These are phyloP conservation scores for Vultur gryphus DNA, from an alignment of 2,797 vertebrate species.

Conservation along the genomic window DNA sequence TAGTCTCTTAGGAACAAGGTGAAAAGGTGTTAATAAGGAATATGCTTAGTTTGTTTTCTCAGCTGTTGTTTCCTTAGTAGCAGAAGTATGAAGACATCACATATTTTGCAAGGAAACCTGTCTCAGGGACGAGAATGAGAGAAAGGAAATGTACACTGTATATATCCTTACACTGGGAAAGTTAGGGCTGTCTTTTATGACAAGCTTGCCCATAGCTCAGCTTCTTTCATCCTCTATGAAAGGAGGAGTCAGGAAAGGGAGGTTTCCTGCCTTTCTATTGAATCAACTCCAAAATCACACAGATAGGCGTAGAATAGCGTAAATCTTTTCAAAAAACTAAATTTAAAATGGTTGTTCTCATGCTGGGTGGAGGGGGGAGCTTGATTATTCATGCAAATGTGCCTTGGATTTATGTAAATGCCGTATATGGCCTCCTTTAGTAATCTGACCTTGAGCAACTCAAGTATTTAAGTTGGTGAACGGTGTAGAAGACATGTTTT, in stretches of 20 bases:
- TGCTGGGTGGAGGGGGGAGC: fast-evolving
- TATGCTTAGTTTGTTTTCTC: background rate
- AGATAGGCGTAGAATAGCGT: background rate
- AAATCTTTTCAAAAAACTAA: background rate
- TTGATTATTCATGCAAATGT: background rate
- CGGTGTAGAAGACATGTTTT: background rate
- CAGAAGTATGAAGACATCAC: background rate
- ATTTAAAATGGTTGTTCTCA: background rate
- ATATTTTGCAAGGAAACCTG: background rate
- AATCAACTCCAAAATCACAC: background rate
- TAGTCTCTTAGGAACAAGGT: background rate
- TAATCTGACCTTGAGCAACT: background rate
- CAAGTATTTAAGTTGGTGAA: background rate
- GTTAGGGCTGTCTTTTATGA: background rate
- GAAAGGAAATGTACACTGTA: background rate
- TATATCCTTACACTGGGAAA: background rate
- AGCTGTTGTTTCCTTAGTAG: background rate
- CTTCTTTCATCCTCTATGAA: background rate
- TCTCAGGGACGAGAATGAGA: background rate
- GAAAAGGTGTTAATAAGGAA: background rate
- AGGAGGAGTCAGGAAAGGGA: background rate
- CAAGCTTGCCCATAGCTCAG: background rate
- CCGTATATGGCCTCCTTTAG: background rate
- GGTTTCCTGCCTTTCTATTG: background rate
- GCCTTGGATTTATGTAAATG: background rate